phyloP scores from a whole-genome alignment of 2,797 vertebrate genomes.

The Argya squamiceps region DNA sequence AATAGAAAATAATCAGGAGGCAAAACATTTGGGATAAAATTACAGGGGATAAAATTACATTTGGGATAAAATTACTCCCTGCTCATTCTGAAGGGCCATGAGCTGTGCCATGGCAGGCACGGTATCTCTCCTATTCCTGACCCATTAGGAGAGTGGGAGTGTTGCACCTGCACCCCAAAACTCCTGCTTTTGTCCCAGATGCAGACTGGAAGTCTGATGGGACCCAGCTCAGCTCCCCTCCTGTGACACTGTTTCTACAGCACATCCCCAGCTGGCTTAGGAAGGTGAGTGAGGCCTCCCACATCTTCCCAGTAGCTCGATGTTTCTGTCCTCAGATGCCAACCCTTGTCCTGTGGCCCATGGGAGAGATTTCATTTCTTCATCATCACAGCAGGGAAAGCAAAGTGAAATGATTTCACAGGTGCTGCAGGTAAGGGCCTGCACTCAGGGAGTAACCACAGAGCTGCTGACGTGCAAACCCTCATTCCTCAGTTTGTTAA shows the following conservation, averaged over 20 bases:
- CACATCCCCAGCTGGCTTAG: not conserved
- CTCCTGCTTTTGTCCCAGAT: not conserved
- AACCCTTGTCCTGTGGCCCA: not conserved
- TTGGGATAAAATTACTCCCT: not conserved
- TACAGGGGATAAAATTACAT: not conserved
- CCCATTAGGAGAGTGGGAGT: not conserved
- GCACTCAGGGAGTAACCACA: constrained; percentile 26
- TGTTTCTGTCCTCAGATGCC: not conserved
- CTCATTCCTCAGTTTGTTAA: not conserved
- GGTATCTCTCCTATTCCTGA: not conserved
- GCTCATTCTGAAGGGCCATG: not conserved
- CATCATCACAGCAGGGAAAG: not conserved
- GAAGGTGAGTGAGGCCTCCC: not conserved
- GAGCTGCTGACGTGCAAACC: not conserved
- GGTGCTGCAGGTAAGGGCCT: constrained; percentile 48
- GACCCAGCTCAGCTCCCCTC: not conserved
- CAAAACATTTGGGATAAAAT: not conserved
- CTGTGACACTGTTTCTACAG: fast-evolving
- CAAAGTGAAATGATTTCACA: constrained; percentile 28
- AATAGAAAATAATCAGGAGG: not conserved
- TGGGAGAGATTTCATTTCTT: not conserved
- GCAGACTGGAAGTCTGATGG: not conserved
- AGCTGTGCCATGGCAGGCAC: not conserved
- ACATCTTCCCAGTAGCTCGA: not conserved
- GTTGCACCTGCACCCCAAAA: not conserved